These are phyloP conservation scores for Capitulum mitella DNA, from an alignment of 2,888 invertebrate species.

Conservation along the genomic window DNA sequence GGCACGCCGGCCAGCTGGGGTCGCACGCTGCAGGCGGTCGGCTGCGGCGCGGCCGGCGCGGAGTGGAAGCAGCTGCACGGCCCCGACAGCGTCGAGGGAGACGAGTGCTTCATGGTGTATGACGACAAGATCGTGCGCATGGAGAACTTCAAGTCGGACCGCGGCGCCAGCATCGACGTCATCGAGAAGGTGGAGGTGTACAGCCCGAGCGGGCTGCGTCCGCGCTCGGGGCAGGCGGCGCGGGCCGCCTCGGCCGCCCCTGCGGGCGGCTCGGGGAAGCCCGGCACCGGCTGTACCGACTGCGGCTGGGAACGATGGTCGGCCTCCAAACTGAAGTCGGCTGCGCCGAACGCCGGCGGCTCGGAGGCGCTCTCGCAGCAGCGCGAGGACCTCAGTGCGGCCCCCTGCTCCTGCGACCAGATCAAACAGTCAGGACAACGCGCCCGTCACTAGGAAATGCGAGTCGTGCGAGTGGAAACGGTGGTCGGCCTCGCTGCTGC, in stretches of 20 bases:
- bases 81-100: neutral
- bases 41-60: neutral
- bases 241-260: neutral
- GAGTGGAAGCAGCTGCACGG: neutral
- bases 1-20: neutral
- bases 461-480: neutral
- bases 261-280: neutral
- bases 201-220: neutral
- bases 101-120: conserved; percentile 20
- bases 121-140: conserved; percentile 15
- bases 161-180: conserved; percentile 4
- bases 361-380: neutral
- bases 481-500: neutral
- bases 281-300: neutral
- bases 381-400: neutral
- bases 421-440: neutral
- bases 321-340: neutral
- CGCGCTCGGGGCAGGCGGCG: neutral
- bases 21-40: neutral
- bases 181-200: conserved; percentile 6
- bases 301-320: neutral
- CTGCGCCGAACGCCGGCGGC: neutral
- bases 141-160: conserved; percentile 13
- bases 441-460: neutral
- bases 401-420: neutral